Conservation (phyloP, 2,888 invertebrate species). For the Stictocephala bisonia region DNA sequence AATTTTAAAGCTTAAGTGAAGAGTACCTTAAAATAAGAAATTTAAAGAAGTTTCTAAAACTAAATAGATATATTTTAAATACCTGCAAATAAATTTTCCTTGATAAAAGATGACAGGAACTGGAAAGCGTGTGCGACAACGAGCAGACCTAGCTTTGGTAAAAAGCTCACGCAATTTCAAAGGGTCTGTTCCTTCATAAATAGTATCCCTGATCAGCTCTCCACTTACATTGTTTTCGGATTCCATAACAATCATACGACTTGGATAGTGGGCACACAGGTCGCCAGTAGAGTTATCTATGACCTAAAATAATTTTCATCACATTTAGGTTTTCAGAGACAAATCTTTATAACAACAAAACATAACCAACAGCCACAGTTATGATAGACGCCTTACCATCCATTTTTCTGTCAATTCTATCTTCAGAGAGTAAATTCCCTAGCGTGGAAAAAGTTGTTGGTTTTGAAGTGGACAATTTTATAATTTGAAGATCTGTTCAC, state of each 20-base stretch:
- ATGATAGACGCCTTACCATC: too few relatives aligned
- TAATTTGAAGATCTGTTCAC: too few relatives aligned
- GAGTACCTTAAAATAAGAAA: too few relatives aligned
- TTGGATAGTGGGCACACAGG: constrained; percentile 78
- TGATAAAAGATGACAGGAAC: constrained; percentile 81
- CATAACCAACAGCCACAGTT: too few relatives aligned
- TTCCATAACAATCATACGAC: constrained; percentile 74
- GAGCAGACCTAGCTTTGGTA: constrained; percentile 75
- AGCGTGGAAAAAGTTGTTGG: too few relatives aligned
- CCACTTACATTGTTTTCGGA: constrained; percentile 64
- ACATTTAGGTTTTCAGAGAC: constrained; percentile 49
- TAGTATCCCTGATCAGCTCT: constrained; percentile 63
- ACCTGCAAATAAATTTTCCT: constrained; percentile 76
- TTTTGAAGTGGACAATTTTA: too few relatives aligned
- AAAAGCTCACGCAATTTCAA: constrained; percentile 73
- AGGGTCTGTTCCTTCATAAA: constrained; percentile 71
- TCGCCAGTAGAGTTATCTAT: constrained; percentile 75
- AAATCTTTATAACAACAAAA: constrained; percentile 11
- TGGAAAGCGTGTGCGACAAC: constrained; percentile 81
- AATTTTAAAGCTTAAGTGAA: too few relatives aligned
- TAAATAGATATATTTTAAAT: too few relatives aligned
- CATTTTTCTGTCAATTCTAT: too few relatives aligned
- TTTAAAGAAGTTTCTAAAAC: too few relatives aligned
- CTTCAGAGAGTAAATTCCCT: too few relatives aligned
- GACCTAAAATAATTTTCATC: too few relatives aligned